These are phyloP conservation scores for Halcyon chelicuti DNA, from an alignment of 2,797 vertebrate species.

Conservation along the genomic window DNA sequence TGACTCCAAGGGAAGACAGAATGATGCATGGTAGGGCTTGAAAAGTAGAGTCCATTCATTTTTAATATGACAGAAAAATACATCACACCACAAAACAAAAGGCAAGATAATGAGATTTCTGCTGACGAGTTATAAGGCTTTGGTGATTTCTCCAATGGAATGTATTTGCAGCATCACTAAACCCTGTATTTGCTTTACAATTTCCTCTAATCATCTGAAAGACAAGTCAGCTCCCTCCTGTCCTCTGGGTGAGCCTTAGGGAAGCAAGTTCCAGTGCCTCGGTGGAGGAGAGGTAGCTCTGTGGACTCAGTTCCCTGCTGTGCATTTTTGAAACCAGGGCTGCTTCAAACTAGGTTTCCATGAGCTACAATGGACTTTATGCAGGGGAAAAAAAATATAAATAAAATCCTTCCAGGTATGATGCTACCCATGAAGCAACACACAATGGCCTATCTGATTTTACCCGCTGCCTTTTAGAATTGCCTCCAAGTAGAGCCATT, in stretches of 20 bases:
- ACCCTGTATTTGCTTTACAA: not conserved
- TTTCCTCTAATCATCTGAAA: not conserved
- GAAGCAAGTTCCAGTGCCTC: not conserved
- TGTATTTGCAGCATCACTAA: not conserved
- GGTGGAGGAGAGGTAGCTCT: not conserved
- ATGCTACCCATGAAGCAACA: not conserved
- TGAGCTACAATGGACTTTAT: not conserved
- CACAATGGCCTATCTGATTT: not conserved
- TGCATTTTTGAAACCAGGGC: not conserved
- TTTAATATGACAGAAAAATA: slow-evolving; percentile 74
- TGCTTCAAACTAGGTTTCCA: not conserved
- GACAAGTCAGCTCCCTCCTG: not conserved
- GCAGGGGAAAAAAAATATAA: too few relatives aligned
- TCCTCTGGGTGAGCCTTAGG: not conserved
- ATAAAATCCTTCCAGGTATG: not conserved
- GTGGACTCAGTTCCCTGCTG: not conserved
- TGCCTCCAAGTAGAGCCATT: fast-evolving
- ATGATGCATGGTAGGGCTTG: slow-evolving; percentile 67
- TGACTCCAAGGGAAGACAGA: slow-evolving; percentile 59
- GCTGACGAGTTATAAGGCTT: not conserved
- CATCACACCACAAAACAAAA: slow-evolving; percentile 63
- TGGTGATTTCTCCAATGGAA: not conserved
- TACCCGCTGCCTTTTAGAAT: not conserved
- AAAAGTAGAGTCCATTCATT: slow-evolving; percentile 71
- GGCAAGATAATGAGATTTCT: slow-evolving; percentile 70